Percentiles rank a stretch among this genome's conserved stretches.
Conservation (phyloP, 2,113 vertebrate species). For the Myanophis thanlyinensis region DNA sequence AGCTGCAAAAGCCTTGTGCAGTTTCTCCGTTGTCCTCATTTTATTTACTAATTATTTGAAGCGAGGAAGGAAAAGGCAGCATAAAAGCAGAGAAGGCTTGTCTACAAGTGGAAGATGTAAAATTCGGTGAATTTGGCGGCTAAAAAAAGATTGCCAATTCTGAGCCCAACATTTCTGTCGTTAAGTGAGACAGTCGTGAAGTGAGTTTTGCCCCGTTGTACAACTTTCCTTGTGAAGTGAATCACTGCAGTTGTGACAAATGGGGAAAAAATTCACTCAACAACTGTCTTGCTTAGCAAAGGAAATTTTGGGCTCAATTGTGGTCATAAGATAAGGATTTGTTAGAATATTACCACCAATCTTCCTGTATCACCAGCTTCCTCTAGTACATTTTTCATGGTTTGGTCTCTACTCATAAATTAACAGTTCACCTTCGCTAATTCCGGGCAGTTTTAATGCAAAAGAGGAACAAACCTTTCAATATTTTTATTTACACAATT, state of each 20-base stretch:
- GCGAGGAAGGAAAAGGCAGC: neutral
- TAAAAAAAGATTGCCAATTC: neutral
- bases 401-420: neutral
- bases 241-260: neutral
- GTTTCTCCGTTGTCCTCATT: neutral
- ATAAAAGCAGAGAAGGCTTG: neutral
- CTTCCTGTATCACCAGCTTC: neutral
- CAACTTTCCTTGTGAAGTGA: neutral
- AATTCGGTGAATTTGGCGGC: neutral
- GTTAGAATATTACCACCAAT: neutral
- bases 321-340: neutral
- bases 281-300: neutral
- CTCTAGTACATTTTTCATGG: neutral
- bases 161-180: neutral
- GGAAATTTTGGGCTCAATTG: neutral
- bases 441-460: neutral
- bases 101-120: neutral
- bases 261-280: neutral
- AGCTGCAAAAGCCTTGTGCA: neutral
- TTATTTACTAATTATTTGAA: neutral
- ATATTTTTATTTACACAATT: neutral
- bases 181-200: neutral
- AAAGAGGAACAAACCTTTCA: neutral
- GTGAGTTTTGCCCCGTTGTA: neutral
- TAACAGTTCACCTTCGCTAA: neutral